Evolutionary conservation across 35 echinoderm and acorn worm genomes (phyloP), one percentile per base, ranked within the genome.

Genomic region (Heliocidaris tuberculata): DNA sequence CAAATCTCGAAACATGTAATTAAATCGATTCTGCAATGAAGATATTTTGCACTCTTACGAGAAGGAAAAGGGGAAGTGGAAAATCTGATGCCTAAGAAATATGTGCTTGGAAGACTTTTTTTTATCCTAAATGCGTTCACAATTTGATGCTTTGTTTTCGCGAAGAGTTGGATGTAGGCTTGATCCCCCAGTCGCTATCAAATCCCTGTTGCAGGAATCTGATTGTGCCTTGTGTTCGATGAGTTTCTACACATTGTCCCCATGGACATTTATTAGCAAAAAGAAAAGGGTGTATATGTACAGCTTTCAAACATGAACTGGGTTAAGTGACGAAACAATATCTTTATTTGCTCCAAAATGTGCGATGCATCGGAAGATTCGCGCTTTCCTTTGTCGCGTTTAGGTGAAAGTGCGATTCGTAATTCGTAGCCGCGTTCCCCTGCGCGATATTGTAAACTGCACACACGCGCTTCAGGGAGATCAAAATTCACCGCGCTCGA

Each of bases 281-380:
- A 78, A 78, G 65, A 19, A 27, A 70, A 78, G 65, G 27, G 65
- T n/a, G 65, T 78, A 19, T 78, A 71, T 71, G 61, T 71, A 78
- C 65, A 78, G 21, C 65, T 78, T 78, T n/a, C 19, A 9, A 78
- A 78, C 65, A 78, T 78, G 65, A 78, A 78, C 65, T 78, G 27
- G 65, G 65, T 78, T 78, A 78, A 78, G 65, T 78, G 65, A 78
- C 17, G 65, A 78, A 78, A 78, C 21, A 78, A 78, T 78, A 78
- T 78, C 65, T 78, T 78, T 78, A 78, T 78, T 78, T 78, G 27
- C 65, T 78, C 65, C 65, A 78, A 78, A 78, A 78, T 78, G 65
- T 19, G 65, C 65, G 17, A 24, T 78, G 65, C 65, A 78, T 78
- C 65, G 65, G 52, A 78, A 78, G 65, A 78, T 78, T 78, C 17